Evolutionary conservation across 2,113 vertebrate genomes (phyloP), one percentile per base, ranked within the genome.

Genomic region (human (Homo sapiens)): DNA sequence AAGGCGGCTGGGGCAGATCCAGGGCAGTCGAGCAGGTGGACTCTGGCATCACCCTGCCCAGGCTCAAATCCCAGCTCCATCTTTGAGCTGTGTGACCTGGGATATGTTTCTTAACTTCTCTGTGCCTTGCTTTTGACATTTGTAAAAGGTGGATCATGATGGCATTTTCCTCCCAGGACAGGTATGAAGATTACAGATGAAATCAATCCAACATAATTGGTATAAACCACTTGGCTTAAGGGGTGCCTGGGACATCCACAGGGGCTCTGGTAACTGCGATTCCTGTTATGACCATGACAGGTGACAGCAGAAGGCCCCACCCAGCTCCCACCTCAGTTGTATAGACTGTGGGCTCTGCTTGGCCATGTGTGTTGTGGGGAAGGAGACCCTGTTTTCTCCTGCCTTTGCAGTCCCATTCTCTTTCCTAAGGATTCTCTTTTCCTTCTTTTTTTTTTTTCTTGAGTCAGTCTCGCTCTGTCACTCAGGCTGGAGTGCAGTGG

Each of bases 11-110:
- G 84, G 32, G 32, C 32, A 17, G 83, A 48, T 50, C 20, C 1
- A 0, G 64, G 64, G 2, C 6, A 17, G 45, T 50, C 1, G 1
- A 25, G 35, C 4, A 11, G 13, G 12, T 2, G 35, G 45, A 14
- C 48, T 72, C 7, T 5, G 2, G 16, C 2, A 8, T 61, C 52
- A 14, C 80, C 9, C 23, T 3, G 40, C 35, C 68, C 3, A 30
- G 7, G 35, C 73, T 84, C 5, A 1, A 38, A 32, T 17, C 55
- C 55, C 22, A 11, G 27, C 45, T 55, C 70, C 20, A 25, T 10
- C 55, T 10, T 2, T 16, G 52, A 50, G 68, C 90, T 75, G 68
- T 48, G 68, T 61, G 72, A 68, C 66, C 32, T 68, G 6, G 32
- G 66, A 6, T 30, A n/a, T 68, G 32, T 68, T 68, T 18, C 32